Base-by-base conservation (phyloP, 1,140 invertebrate species). In the Adelges cooleyi region DNA sequence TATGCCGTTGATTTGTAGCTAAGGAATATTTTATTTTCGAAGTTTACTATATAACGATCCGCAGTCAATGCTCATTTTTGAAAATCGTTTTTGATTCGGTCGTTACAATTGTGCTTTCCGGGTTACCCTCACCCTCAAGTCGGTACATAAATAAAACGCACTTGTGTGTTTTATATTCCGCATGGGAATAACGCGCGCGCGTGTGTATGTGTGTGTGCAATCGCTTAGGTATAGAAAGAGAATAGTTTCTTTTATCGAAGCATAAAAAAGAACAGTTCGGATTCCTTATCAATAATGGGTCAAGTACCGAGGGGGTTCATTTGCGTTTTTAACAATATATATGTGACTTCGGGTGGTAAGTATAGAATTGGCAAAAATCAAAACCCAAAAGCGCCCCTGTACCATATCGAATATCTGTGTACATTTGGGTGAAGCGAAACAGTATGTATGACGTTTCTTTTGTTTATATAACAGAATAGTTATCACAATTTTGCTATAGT, bases 251-350 rank as follows among this genome's bases (percentile, higher is more conserved):
- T 59, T 59, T 59, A 59, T 59, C 38, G 53, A 25, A 22, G 23
- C 40, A 44, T 59, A 59, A 59, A 59, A 59, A 59, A 56, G 18
- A 17, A 59, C 11, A 44, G 38, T 17, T 17, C 53, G 38, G 38
- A 44, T 59, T 59, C 25, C 53, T 59, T 59, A 59, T 59, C 53
- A 59, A 59, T 59, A 59, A 59, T 44, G 53, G 53, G 53, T 44
- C 53, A 44, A 59, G 53, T 59, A 42, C 27, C 20, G 8, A 11
- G 20, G 11, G 18, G 20, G 53, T 59, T 59, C 23, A 44, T 59
- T 59, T 59, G 53, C 33, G 27, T 59, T 59, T 59, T 59, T 44
- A 33, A 33, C 29, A 33, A 33, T 33, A 33, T 33, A 33, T 33
- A 11, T 33, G 29, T 11, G 29, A 5, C 29, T 6, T n/a, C 11